Percentiles rank a stretch among this genome's conserved stretches.
These are phyloP conservation scores for Sphaeridia pumilis DNA, from an alignment of 2,888 invertebrate species.

Conservation along the genomic window DNA sequence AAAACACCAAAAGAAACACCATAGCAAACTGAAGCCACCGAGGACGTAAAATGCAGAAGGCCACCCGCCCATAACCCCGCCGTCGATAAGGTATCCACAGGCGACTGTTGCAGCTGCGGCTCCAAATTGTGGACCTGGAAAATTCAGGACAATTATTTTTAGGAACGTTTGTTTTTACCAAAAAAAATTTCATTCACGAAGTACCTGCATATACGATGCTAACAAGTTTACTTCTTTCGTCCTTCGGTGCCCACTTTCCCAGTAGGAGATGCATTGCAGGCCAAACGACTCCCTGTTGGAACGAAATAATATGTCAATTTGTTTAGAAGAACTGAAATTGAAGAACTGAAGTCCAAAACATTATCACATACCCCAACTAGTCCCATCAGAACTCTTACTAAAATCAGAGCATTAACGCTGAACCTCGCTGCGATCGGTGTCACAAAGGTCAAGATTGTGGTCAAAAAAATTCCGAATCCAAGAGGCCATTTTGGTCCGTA, in stretches of 20 bases:
- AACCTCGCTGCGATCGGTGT: slow-evolving; percentile 66
- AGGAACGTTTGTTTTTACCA: background rate
- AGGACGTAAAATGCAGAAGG: slow-evolving; percentile 78
- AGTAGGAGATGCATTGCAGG: slow-evolving; percentile 37
- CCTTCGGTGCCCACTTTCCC: slow-evolving; percentile 37
- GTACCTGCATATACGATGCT: slow-evolving; percentile 44
- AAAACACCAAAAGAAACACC: slow-evolving; percentile 68
- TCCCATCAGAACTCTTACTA: slow-evolving; percentile 64
- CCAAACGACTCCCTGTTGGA: slow-evolving; percentile 38
- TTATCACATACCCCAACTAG: slow-evolving; percentile 55
- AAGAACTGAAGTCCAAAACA: slow-evolving; percentile 1
- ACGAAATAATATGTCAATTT: slow-evolving; percentile 21
- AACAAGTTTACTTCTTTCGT: slow-evolving; percentile 36
- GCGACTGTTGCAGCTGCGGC: slow-evolving; percentile 74
- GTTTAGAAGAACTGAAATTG: background rate
- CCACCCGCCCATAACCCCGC: slow-evolving; percentile 67
- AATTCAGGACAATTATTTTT: background rate
- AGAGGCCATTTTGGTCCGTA: slow-evolving; percentile 77
- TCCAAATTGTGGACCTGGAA: slow-evolving; percentile 72
- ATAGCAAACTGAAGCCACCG: slow-evolving; percentile 62
- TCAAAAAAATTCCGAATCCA: slow-evolving; percentile 67
- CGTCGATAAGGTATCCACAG: slow-evolving; percentile 69
- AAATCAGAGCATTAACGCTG: slow-evolving; percentile 59
- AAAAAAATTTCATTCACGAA: background rate
- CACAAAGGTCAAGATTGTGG: slow-evolving; percentile 66